A percentile compares a stretch with the other conserved stretches of the same genome.
phyloP scores from a whole-genome alignment of 2,888 invertebrate genomes.

The Clitarchus hookeri region DNA sequence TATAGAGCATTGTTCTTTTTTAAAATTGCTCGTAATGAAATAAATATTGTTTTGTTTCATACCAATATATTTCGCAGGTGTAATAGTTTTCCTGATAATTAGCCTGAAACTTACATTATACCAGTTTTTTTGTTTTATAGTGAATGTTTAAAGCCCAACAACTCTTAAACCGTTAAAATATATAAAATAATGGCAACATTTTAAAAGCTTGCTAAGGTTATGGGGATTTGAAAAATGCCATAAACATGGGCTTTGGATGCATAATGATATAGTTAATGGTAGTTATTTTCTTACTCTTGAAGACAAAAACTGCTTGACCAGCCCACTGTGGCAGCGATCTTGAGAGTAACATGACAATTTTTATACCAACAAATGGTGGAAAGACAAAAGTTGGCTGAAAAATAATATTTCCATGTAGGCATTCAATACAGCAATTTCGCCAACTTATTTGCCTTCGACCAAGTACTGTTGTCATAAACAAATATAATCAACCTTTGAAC shows the following conservation, averaged over 20 bases:
- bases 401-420: no score
- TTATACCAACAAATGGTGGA: no score
- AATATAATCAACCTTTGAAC: no score
- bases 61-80: not conserved
- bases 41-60: not conserved
- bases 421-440: no score
- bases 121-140: not conserved
- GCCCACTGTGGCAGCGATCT: not conserved
- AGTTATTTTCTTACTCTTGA: not conserved
- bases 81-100: constrained; percentile 10
- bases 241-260: no score
- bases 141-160: constrained; percentile 16
- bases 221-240: not conserved
- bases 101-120: not conserved
- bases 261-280: not conserved
- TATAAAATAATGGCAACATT: not conserved
- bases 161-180: not conserved
- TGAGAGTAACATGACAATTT: no score
- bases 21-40: not conserved
- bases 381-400: no score
- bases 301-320: not conserved
- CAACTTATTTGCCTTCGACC: no score
- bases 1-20: not conserved
- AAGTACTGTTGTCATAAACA: no score
- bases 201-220: not conserved